These are phyloP conservation scores for Zootoca vivipara DNA, from an alignment of 2,113 vertebrate species.

Conservation along the genomic window DNA sequence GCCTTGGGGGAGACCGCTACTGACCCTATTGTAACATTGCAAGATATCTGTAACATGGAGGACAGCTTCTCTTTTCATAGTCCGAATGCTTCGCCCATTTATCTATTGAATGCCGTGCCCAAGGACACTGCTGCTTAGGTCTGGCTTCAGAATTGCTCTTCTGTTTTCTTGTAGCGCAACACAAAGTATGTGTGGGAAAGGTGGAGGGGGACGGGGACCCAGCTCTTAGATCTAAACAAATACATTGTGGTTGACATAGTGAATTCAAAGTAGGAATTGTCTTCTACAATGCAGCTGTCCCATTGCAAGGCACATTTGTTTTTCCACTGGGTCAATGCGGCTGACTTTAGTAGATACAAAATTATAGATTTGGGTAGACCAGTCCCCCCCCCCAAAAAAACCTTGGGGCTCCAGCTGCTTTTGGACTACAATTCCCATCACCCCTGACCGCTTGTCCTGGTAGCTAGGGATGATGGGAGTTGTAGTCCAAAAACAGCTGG, in stretches of 20 bases:
- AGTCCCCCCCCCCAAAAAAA: no score
- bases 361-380: no score
- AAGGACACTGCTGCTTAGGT: slow-evolving; percentile 49
- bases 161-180: neutral
- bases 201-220: neutral
- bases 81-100: slow-evolving; percentile 53
- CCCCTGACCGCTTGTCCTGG: no score
- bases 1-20: neutral
- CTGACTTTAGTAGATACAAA: neutral
- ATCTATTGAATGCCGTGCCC: slow-evolving; percentile 30
- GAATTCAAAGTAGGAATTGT: neutral
- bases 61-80: slow-evolving; percentile 31
- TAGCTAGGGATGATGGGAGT: no score
- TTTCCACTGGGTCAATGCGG: neutral
- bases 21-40: neutral
- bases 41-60: slow-evolving; percentile 27
- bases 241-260: neutral
- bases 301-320: neutral
- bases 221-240: neutral
- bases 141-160: slow-evolving; percentile 33
- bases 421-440: no score
- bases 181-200: neutral
- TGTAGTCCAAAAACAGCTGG: no score
- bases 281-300: neutral
- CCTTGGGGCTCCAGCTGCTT: no score